Evolutionary conservation across 2,113 vertebrate genomes (phyloP), one percentile per base, ranked within the genome.

Genomic region (Calyptomena viridis): DNA sequence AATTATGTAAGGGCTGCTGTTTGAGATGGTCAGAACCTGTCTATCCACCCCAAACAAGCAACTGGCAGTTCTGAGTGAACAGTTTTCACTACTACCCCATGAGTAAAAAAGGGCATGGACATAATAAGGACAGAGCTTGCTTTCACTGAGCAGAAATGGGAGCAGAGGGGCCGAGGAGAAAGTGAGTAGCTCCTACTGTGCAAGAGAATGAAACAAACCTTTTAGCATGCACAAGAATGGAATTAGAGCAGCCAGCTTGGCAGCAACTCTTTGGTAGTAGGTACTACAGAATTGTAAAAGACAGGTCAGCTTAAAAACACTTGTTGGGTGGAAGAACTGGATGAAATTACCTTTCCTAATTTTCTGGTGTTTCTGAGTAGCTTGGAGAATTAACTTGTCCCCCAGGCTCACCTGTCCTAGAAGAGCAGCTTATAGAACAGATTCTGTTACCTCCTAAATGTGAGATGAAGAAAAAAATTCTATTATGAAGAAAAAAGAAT

Each of bases 101-200:
- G 30, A 77, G 35, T 47, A 7, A 46, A 39, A 24, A n/a, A 46
- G 18, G 44, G 27, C 30, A 59, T 2, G 39, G 31, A 47, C 24
- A 28, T 14, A 46, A 7, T 27, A 50, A 52, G 21, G 27, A 14
- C 16, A 44, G 39, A 68, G 19, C 12, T 44, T 67, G 30, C 21
- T n/a, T 81, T 60, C 20, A 23, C 11, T 14, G 8, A 39, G 25
- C 35, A 77, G 35, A 46, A 53, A 13, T 7, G 15, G 3, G 15
- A 18, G 30, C 33, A 40, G 5, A 19, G 21, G 15, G 47, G 47
- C 33, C 7, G n/a, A 75, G 24, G 66, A 52, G 13, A 59, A 67
- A n/a, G 13, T 7, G 7, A 31, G 1, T 22, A 8, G n/a, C 24
- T 75, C 66, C 30, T 55, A 0, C 24, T 11, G 2, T 12, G 12